phyloP scores from a whole-genome alignment of 2,797 vertebrate species.

The Enoplosus armatus region DNA sequence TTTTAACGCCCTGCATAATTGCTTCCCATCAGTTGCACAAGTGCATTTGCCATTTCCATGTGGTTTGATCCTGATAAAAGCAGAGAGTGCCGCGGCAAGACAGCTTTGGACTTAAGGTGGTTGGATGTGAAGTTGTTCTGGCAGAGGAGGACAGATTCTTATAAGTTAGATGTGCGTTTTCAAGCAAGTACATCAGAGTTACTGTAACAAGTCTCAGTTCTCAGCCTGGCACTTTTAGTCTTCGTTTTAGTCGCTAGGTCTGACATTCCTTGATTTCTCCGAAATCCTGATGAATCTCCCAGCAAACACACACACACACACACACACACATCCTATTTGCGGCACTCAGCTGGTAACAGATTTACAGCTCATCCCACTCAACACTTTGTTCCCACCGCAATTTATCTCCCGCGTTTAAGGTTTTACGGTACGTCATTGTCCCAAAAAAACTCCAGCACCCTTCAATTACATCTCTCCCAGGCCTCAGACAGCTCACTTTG shows the following conservation, averaged over 20 bases:
- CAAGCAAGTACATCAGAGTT: conserved; percentile 10
- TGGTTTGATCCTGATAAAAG: conserved; percentile 43
- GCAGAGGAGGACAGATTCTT: conserved; percentile 23
- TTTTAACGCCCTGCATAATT: conserved; percentile 46
- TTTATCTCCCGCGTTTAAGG: conserved; percentile 69
- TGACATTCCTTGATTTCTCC: conserved; percentile 31
- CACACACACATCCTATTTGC: conserved; percentile 26
- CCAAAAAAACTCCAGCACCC: conserved; percentile 62
- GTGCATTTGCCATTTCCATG: conserved; percentile 26
- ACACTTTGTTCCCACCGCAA: conserved; percentile 70
- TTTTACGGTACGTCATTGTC: conserved; percentile 75
- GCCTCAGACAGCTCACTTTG: conserved; percentile 66
- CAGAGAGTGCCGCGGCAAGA: conserved; percentile 6
- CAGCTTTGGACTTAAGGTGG: conserved; percentile 34
- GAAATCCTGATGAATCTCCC: conserved; percentile 26
- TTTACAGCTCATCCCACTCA: conserved; percentile 71
- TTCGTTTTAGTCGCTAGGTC: background rate
- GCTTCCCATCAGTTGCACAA: conserved; percentile 51
- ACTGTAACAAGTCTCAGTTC: conserved; percentile 23
- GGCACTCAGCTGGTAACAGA: conserved; percentile 66
- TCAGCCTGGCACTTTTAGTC: background rate
- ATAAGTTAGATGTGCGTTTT: conserved; percentile 15
- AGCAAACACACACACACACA: background rate
- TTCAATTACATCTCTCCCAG: conserved; percentile 67
- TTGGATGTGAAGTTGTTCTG: conserved; percentile 35